Evolutionary conservation across 2,113 vertebrate genomes (phyloP), one percentile per base, ranked within the genome.

Genomic region (Deroptyus accipitrinus): DNA sequence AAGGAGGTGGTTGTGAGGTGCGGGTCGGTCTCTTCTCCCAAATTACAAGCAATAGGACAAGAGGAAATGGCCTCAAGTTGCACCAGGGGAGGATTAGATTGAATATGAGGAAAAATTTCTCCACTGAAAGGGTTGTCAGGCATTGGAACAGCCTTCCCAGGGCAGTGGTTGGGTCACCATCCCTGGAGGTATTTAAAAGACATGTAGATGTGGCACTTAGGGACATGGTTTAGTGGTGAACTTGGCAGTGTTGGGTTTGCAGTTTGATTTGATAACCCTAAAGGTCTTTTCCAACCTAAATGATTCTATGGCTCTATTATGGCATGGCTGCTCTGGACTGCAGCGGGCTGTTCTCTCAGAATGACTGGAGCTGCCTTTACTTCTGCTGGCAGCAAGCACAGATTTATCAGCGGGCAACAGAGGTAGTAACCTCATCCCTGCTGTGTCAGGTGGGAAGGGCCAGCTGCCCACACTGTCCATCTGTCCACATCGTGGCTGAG

Each of bases 391-490:
- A 89, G 69, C 4, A 5, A 52, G 84, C 69, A 78, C 37, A 87
- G 77, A 67, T 70, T 48, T 39, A 75, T 48, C 94, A 89, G 88
- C 25, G 0, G 81, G 78, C 2, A 7, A 62, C 1, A 3, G 17
- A 89, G 49, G 66, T 82, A 89, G 49, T 37, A 91, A 77, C 63
- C 80, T 90, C 63, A 52, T 35, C 44, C 18, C 80, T 88, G 55
- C 49, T 1, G 2, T 27, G 17, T 64, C 54, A 69, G 52, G 54
- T 80, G 63, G 51, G 82, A 83, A 84, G 39, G 41, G 44, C 76
- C 18, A 10, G 54, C 69, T 83, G 80, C 86, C 72, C 83, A 85
- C 86, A 66, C 68, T 66, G 68, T 66, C 96, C 93, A 91, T 95
- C 93, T 94, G 93, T 82, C 86, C 86, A 88, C 54, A 31, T 41